Evolutionary conservation across 2,888 invertebrate genomes (phyloP), one percentile per base, ranked within the genome.

Genomic region (Tetropium fuscum): DNA sequence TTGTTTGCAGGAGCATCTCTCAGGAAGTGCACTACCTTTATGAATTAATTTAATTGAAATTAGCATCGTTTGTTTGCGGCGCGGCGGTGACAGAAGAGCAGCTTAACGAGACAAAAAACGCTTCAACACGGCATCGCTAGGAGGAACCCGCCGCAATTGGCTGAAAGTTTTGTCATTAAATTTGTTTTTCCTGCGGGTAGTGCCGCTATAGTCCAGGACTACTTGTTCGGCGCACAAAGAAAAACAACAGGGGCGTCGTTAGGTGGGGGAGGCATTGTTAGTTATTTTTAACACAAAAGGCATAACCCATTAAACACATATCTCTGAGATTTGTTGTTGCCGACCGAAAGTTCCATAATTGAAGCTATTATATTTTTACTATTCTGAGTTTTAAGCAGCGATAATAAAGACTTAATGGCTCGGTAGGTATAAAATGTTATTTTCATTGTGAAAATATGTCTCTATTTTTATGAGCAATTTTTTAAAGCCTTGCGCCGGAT

Each of bases 121-220:
- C 64, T 63, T 63, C 64, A 66, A 63, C 62, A 40, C 55, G 20
- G 53, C 30, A 43, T 53, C 57, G 60, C 57, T 53, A 53, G 56
- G 63, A 62, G 55, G 58, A 64, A 66, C 64, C 63, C 60, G 63
- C 59, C 55, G 67, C 67, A 69, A 67, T 67, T 61, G 67, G 58
- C 58, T 59, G 62, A 65, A 73, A 72, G 70, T 71, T 73, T 69
- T 63, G 69, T 70, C 70, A 65, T 72, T 72, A 70, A 70, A 71
- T 70, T 71, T 69, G 70, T 70, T 70, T 65, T 61, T 59, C 69
- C 58, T 57, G 41, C 41, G 64, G 58, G 60, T 62, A 64, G 63
- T 60, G 60, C 53, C 27, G 57, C 38, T 34, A 34, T 49, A 63
- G 44, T 57, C 57, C 63, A 59, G 48, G 43, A 40, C 45, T 59